Evolutionary conservation across 1,140 invertebrate genomes (phyloP), one percentile per base, ranked within the genome.

Genomic region (Pseudomyrmex sp.): DNA sequence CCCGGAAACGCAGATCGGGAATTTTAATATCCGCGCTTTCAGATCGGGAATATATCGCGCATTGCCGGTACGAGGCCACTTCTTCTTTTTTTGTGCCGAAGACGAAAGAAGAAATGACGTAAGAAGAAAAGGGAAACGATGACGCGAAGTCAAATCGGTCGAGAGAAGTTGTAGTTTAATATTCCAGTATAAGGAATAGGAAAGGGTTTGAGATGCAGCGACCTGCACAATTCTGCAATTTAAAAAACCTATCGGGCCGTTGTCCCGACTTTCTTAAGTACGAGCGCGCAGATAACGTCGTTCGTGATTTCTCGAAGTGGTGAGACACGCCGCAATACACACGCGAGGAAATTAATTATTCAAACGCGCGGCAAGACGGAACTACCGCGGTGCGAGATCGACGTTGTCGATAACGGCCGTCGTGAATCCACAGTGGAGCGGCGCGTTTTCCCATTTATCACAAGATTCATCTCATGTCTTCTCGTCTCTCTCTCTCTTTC

Each of bases 321-420:
- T 20, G 54, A 46, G 56, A 77, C 44, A 44, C 12, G 8, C 23
- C 15, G 66, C 65, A 18, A 70, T 15, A 13, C 23, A 70, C 10
- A 46, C 15, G 20, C 3, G 35, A 13, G 35, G 48, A 18, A 58
- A 80, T 80, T 80, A 80, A 80, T 80, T 80, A 80, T 80, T 80
- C 76, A 80, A 80, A 59, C 76, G 66, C 9, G 12, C 44, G 59
- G 7, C n/a, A 12, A 77, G 66, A 50, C 52, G n/a, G 46, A 76
- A 66, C 61, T 70, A 35, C 44, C 26, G 10, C 20, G 54, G 7
- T 44, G 44, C 56, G 44, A 80, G 76, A 80, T 80, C 66, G 68
- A 8, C 44, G 20, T 3, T 18, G 23, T 5, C 54, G 44, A 80
- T 70, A 80, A 8, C 20, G n/a, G 15, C 44, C 62, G 44, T 70